A percentile compares a stretch with the other conserved stretches of the same genome.
Evolutionary conservation across 23 tunicate species (phyloP).

Genomic region (Trididemnum nubilum): DNA sequence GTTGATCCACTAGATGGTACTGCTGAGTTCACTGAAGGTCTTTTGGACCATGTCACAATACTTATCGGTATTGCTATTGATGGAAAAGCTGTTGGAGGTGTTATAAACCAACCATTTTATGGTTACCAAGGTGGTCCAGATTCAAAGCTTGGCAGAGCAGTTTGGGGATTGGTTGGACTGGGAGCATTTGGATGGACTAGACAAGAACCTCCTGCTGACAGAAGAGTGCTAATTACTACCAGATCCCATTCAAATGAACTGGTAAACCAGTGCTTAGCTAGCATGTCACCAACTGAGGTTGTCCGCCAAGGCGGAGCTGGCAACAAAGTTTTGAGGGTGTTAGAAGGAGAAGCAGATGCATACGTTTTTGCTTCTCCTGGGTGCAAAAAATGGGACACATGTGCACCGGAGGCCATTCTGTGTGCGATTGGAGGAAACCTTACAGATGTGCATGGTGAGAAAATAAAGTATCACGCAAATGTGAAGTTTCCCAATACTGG

Average conservation of each 20-base stretch:
- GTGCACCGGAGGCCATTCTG: constrained; percentile 97
- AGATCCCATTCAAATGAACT: constrained; percentile 89
- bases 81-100: constrained; percentile 97
- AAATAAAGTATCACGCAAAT: constrained; percentile 64
- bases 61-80: constrained; percentile 93
- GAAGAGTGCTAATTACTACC: constrained; percentile 80
- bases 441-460: constrained; percentile 89
- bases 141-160: constrained; percentile 78
- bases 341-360: constrained; percentile 99
- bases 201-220: constrained; percentile 64
- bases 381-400: constrained; percentile 99
- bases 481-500: constrained; percentile 88
- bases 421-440: constrained; percentile 94
- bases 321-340: constrained; percentile 85
- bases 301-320: constrained; percentile 98
- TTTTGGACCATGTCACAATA: constrained; percentile 94
- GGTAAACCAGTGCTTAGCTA: constrained; percentile 86
- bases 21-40: constrained; percentile 91
- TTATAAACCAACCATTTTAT: constrained; percentile 96
- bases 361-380: constrained; percentile 97
- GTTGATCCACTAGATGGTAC: constrained; percentile 99
- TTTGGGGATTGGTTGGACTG: constrained; percentile 97
- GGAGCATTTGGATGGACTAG: constrained; percentile 96
- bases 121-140: constrained; percentile 78
- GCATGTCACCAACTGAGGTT: constrained; percentile 86